Conservation (phyloP, 2,797 vertebrate species). For the Diceros bicornis region DNA sequence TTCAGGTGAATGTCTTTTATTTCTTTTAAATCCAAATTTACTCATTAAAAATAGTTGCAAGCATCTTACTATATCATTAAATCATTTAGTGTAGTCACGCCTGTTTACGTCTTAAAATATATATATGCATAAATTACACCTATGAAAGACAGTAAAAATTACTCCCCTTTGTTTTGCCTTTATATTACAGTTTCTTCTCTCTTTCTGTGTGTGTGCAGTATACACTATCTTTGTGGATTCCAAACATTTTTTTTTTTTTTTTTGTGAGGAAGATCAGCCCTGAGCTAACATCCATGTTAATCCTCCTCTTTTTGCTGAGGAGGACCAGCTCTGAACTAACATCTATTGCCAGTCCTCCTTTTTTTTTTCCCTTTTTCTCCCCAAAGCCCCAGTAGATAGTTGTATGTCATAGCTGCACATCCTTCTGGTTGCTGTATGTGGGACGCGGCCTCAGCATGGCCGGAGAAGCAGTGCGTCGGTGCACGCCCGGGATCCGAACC, state of each 20-base stretch:
- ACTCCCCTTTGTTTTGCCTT: not conserved
- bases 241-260: not conserved
- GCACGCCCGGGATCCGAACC: no score
- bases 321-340: no score
- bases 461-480: no score
- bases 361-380: no score
- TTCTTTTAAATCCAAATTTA: slow-evolving; percentile 30
- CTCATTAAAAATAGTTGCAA: slow-evolving; percentile 21
- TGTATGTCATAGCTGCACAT: no score
- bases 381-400: no score
- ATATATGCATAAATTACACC: not conserved
- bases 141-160: not conserved
- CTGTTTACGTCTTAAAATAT: not conserved
- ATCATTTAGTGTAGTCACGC: slow-evolving; percentile 6
- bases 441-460: no score
- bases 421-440: no score
- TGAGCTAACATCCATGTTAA: no score
- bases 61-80: not conserved
- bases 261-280: no score
- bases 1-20: not conserved
- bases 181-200: not conserved
- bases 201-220: not conserved
- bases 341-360: no score
- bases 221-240: not conserved
- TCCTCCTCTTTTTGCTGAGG: no score